Conservation (phyloP, 2,113 vertebrate species). For the Austrofundulus limnaeus region DNA sequence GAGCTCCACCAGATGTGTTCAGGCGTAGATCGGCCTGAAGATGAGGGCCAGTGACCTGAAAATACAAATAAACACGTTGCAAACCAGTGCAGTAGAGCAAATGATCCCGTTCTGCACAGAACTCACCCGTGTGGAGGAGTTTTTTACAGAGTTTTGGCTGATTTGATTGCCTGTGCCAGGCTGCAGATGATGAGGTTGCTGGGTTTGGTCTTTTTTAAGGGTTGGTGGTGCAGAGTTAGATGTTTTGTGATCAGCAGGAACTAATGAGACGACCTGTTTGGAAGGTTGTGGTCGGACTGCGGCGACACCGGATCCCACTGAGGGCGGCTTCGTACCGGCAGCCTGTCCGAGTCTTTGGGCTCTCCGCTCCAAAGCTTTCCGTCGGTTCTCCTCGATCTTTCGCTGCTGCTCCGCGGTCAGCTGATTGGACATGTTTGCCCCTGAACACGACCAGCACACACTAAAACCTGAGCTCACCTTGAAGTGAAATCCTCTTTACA, state of each 20-base stretch:
- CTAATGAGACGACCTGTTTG: background rate
- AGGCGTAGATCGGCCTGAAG: constrained; percentile 31
- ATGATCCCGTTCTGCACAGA: background rate
- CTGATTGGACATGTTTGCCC: constrained; percentile 80
- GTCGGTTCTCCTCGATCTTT: constrained; percentile 91
- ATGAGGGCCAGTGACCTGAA: constrained; percentile 45
- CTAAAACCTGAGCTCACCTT: background rate
- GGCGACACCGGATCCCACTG: background rate
- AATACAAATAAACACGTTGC: constrained; percentile 36
- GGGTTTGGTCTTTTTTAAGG: constrained; percentile 15
- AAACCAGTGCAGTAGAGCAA: background rate
- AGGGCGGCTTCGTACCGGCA: constrained; percentile 19
- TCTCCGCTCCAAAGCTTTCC: constrained; percentile 87
- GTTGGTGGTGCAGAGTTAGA: constrained; percentile 17
- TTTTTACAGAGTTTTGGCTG: constrained; percentile 8
- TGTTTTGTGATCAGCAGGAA: constrained; percentile 2
- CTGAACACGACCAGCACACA: background rate
- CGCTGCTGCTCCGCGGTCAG: constrained; percentile 89
- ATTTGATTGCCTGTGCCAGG: constrained; percentile 3
- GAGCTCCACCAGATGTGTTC: constrained; percentile 19
- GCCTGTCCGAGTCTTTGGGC: constrained; percentile 82
- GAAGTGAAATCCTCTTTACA: background rate
- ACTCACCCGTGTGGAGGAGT: constrained; percentile 45
- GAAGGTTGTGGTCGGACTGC: constrained; percentile 18
- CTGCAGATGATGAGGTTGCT: constrained; percentile 1